Percentiles rank a stretch among this genome's conserved stretches.
phyloP scores from a whole-genome alignment of 2,888 invertebrate genomes.

The Cryptocephalus primarius region DNA sequence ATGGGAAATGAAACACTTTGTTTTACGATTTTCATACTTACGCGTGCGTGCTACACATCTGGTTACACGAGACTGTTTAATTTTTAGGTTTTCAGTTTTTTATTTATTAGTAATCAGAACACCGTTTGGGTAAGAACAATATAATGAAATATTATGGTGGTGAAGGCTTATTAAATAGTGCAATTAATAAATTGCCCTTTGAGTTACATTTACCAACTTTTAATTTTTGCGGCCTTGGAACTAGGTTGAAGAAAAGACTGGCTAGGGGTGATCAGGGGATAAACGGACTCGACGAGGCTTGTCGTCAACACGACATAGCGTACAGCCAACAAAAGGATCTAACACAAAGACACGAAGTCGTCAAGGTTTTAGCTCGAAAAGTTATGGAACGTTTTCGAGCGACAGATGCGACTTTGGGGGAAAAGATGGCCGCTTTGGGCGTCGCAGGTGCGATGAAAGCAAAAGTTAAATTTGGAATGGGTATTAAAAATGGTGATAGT shows the following conservation, averaged over 20 bases:
- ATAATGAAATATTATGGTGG: too few relatives aligned
- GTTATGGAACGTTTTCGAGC: constrained; percentile 21
- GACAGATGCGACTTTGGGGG: constrained; percentile 19
- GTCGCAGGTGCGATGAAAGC: constrained; percentile 24
- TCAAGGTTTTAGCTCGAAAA: constrained; percentile 23
- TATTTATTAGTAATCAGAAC: too few relatives aligned
- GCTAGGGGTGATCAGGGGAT: constrained; percentile 25
- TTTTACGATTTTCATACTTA: too few relatives aligned
- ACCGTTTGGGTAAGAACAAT: too few relatives aligned
- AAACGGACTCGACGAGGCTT: constrained; percentile 25
- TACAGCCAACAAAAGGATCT: constrained; percentile 16
- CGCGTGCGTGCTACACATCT: too few relatives aligned
- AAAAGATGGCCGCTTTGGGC: constrained; percentile 22
- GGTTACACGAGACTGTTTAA: too few relatives aligned
- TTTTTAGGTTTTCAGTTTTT: too few relatives aligned
- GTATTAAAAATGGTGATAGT: constrained; percentile 1
- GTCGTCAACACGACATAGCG: constrained; percentile 27
- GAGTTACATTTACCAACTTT: constrained; percentile 1
- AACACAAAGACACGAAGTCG: constrained; percentile 23
- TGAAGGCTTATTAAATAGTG: too few relatives aligned
- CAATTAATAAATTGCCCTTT: too few relatives aligned
- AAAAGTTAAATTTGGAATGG: constrained; percentile 20
- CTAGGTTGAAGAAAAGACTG: constrained; percentile 13
- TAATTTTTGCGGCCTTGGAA: constrained; percentile 3
- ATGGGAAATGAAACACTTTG: too few relatives aligned